Evolutionary conservation across 2,888 invertebrate genomes (phyloP).

Genomic region (Mactromeris polynyma): DNA sequence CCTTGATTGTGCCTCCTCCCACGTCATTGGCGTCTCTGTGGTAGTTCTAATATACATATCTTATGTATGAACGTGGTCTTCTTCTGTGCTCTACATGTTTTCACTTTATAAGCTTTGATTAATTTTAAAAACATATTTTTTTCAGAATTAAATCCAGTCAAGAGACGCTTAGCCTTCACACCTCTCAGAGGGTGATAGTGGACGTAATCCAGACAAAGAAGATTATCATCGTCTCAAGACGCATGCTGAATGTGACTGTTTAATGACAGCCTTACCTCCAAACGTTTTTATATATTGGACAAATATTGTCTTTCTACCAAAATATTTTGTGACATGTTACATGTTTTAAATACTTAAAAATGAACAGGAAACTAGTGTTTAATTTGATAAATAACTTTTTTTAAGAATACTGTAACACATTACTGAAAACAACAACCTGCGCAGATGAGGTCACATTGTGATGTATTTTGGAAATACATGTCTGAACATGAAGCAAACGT

Average conservation of each 20-base stretch:
- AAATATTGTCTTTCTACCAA: background rate
- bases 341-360: background rate
- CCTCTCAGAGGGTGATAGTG: conserved; percentile 32
- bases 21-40: no score
- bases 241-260: background rate
- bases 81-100: no score
- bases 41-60: no score
- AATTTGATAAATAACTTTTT: background rate
- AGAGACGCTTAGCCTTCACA: conserved; percentile 32
- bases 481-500: no score
- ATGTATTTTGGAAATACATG: no score
- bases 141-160: conserved; percentile 31
- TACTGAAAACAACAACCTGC: background rate
- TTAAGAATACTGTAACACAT: background rate
- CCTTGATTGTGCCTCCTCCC: no score
- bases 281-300: background rate
- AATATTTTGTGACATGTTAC: background rate
- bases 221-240: background rate
- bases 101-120: no score
- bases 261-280: background rate
- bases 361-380: background rate
- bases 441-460: no score
- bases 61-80: no score
- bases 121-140: background rate
- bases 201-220: background rate